Base-by-base conservation (phyloP, 2,888 invertebrate species). In the Gortyna flavago region DNA sequence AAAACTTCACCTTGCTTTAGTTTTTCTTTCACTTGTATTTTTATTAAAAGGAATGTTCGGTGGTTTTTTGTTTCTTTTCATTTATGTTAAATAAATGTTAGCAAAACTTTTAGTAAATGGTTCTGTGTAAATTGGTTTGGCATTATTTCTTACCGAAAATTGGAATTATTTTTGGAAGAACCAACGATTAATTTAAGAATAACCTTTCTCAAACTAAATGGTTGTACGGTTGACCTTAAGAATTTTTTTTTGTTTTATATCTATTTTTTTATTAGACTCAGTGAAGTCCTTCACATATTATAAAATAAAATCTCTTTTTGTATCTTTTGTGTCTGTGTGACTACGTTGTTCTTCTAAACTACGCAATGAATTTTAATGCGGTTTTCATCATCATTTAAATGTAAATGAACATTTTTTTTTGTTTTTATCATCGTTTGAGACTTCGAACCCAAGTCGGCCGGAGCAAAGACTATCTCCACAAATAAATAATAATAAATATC, bases 21-120 rank as follows among this genome's bases (percentile, higher is more conserved):
- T 87, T 85, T 81, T 77, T 77, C 74, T 80, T 81, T 71, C 35
- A 57, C 79, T 81, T 79, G 57, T 81, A 75, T 85, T 83, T 85
- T 79, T 78, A 76, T 78, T 72, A 67, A 75, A 77, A 69, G 72
- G 51, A 79, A 82, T 69, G 75, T 77, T 69, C 69, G 41, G 44
- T 62, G 44, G 1, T n/a, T 76, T 54, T 54, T 66, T 81, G 44
- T 66, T 70, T 32, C 11, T 61, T 57, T 73, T 18, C 0, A 13
- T 51, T n/a, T 68, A 25, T 74, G 13, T n/a, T 65, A 44, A 66
- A 65, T 82, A 75, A 79, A 72, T 62, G 65, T 59, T 59, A 65
- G 51, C 2, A 35, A 51, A 72, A 75, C 35, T 80, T 81, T 29
- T 51, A 41, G 13, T 65, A 32, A 80, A 81, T 21, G 29, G 29